phyloP scores from a whole-genome alignment of 2,888 invertebrate species.

The Congeria kusceri region DNA sequence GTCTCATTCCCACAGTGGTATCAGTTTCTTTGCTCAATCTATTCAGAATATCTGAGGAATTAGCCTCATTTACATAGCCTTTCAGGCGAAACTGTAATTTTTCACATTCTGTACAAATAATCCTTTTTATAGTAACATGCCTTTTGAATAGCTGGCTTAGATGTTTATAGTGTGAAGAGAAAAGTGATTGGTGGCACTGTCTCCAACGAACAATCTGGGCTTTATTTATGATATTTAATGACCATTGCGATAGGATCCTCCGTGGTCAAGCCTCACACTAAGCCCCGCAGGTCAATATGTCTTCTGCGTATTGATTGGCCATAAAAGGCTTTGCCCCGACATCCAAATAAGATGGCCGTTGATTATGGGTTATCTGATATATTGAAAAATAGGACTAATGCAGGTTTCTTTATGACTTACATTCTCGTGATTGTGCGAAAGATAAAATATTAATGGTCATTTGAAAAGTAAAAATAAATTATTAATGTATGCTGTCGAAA shows the following conservation, averaged over 20 bases:
- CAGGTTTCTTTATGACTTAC: no score
- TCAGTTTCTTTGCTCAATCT: conserved; percentile 12
- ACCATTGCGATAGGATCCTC: conserved; percentile 26
- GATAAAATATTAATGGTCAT: no score
- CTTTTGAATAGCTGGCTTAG: conserved; percentile 10
- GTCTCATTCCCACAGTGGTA: background rate
- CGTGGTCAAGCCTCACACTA: background rate
- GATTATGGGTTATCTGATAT: background rate
- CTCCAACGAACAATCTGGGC: conserved; percentile 11
- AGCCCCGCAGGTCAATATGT: background rate
- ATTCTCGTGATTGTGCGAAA: no score
- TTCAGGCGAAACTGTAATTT: conserved; percentile 13
- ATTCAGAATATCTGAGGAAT: background rate
- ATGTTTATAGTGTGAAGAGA: background rate
- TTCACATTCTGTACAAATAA: conserved; percentile 27
- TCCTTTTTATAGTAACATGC: conserved; percentile 3
- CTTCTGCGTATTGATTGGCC: background rate
- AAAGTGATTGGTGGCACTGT: conserved; percentile 15
- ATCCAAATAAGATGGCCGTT: background rate
- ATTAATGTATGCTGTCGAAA: no score
- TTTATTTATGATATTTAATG: conserved; percentile 43
- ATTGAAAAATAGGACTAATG: background rate
- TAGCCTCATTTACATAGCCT: conserved; percentile 2
- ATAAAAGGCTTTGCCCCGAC: background rate
- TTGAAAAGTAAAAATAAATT: no score